A percentile compares a stretch with the other conserved stretches of the same genome.
Conservation (phyloP, 2,888 invertebrate species). For the Furcula furcula region DNA sequence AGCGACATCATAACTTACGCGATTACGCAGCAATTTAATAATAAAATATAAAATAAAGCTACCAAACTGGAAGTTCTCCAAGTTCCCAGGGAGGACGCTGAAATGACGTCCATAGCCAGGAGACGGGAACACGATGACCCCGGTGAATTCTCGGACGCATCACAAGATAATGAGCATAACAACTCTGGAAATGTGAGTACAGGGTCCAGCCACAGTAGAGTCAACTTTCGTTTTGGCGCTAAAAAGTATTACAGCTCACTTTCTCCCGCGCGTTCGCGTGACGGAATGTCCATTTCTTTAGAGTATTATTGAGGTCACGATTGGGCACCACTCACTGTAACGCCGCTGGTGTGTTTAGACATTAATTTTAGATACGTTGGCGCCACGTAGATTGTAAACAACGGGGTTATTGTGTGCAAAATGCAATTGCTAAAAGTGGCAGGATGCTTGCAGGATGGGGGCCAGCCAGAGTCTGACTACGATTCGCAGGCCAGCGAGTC, state of each 20-base stretch:
- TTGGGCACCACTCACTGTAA: conserved; percentile 64
- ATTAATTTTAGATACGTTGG: conserved; percentile 36
- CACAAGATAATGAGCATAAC: conserved; percentile 71
- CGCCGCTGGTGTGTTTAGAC: conserved; percentile 54
- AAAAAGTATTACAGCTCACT: conserved; percentile 66
- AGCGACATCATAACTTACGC: conserved; percentile 42
- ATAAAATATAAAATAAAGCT: conserved; percentile 42
- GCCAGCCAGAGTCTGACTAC: conserved; percentile 68
- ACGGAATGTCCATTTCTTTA: conserved; percentile 78
- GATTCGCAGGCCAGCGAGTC: conserved; percentile 77
- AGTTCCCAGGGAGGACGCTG: conserved; percentile 67
- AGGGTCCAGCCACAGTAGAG: conserved; percentile 27
- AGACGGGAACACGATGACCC: conserved; percentile 67
- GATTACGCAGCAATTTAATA: conserved; percentile 42
- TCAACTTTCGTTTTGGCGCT: conserved; percentile 73
- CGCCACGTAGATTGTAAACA: conserved; percentile 53
- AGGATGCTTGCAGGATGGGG: conserved; percentile 70
- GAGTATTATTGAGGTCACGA: conserved; percentile 73
- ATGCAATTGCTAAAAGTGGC: conserved; percentile 73
- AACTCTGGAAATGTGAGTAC: conserved; percentile 72
- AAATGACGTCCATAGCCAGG: conserved; percentile 74
- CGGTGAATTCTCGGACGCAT: conserved; percentile 75
- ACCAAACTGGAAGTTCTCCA: conserved; percentile 74
- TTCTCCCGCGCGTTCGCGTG: conserved; percentile 74
- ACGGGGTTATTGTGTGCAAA: conserved; percentile 25